Percentiles rank a stretch among this genome's conserved stretches.
Evolutionary conservation across 1,140 invertebrate genomes (phyloP).

Genomic region (Epicauta chinensis): DNA sequence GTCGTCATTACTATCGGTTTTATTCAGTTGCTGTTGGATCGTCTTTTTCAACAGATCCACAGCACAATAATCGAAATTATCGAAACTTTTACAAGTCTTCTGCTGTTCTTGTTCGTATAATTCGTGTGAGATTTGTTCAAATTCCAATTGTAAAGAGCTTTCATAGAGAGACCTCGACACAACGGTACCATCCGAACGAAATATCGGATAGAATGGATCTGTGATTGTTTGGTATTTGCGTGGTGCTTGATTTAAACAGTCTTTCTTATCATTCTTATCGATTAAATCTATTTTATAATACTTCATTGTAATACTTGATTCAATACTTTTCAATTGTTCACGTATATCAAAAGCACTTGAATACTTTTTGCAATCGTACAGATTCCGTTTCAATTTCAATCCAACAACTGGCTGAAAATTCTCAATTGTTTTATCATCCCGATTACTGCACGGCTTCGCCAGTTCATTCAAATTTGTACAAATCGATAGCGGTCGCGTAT

Average conservation of each 20-base stretch:
- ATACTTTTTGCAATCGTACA: constrained; percentile 30
- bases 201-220: constrained; percentile 70
- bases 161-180: constrained; percentile 66
- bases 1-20: too few relatives aligned
- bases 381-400: constrained; percentile 10
- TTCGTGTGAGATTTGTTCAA: constrained; percentile 43
- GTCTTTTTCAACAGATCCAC: background rate
- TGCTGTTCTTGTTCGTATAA: constrained; percentile 23
- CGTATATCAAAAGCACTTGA: constrained; percentile 28
- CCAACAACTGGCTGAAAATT: background rate
- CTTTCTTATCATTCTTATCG: background rate
- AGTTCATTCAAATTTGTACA: constrained; percentile 51
- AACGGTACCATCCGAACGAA: constrained; percentile 62
- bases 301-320: constrained; percentile 13
- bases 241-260: background rate
- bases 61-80: constrained; percentile 1
- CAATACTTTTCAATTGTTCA: constrained; percentile 10
- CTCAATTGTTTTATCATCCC: background rate
- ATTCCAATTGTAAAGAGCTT: constrained; percentile 57
- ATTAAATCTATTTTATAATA: constrained; percentile 9
- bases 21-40: too few relatives aligned
- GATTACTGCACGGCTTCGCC: constrained; percentile 17
- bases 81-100: constrained; percentile 25
- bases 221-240: constrained; percentile 59
- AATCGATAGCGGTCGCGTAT: constrained; percentile 63